A percentile compares a stretch with the other conserved stretches of the same genome.
phyloP scores from a whole-genome alignment of 2,797 vertebrate genomes.

The Phrynocephalus guinanensis region DNA sequence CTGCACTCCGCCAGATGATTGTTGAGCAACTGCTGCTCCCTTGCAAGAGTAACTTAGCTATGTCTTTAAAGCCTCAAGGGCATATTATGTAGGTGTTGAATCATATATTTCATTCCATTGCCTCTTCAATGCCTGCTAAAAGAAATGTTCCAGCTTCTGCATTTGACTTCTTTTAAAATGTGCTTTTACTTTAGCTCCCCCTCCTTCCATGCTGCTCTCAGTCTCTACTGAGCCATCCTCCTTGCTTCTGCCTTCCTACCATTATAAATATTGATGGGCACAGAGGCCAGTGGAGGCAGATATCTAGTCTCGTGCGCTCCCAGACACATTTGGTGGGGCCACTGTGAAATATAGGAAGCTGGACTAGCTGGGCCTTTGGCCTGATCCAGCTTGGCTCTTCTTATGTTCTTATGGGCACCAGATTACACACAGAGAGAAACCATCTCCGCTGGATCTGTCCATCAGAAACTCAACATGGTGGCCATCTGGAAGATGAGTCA shows the following conservation, averaged over 20 bases:
- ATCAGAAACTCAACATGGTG: not conserved
- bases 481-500: no score
- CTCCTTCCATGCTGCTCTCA: not conserved
- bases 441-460: not conserved
- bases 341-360: no score
- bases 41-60: slow-evolving; percentile 50
- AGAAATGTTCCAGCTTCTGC: not conserved
- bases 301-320: no score
- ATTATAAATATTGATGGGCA: not conserved
- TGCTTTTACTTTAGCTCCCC: not conserved
- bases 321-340: no score
- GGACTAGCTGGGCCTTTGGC: no score
- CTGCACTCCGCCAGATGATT: slow-evolving; percentile 75
- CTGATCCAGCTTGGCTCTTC: no score
- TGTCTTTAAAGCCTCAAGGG: slow-evolving; percentile 25
- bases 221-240: no score
- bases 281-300: not conserved
- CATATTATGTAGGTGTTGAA: not conserved
- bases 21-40: slow-evolving; percentile 49
- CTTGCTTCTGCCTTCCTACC: not conserved
- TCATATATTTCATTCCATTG: slow-evolving; percentile 16
- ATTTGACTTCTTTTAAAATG: not conserved
- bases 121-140: not conserved
- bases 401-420: no score
- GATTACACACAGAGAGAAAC: no score